A percentile compares a stretch with the other conserved stretches of the same genome.
These are phyloP conservation scores for Bucorvus abyssinicus DNA, from an alignment of 2,797 vertebrate species.

Conservation along the genomic window DNA sequence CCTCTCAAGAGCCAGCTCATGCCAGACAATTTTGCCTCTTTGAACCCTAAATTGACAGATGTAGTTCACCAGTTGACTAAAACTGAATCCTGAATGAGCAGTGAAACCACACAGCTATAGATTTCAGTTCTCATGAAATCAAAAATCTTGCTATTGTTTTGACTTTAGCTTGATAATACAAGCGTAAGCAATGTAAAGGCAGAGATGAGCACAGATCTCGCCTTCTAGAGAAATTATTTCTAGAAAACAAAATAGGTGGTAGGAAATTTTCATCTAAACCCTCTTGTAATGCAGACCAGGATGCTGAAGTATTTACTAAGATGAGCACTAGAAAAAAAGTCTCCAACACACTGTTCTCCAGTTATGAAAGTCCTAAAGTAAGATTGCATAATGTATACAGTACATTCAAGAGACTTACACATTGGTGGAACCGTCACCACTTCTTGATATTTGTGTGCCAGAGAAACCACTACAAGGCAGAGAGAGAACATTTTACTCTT, in stretches of 20 bases:
- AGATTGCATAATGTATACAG: background rate
- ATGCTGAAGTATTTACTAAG: background rate
- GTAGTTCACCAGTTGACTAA: background rate
- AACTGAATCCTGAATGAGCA: background rate
- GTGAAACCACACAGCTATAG: background rate
- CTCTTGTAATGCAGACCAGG: background rate
- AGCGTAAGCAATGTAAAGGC: background rate
- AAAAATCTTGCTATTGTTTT: background rate
- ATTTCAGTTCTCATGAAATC: background rate
- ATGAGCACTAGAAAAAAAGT: background rate
- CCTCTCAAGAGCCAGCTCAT: background rate
- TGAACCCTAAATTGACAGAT: background rate
- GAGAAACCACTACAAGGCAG: rapidly evolving
- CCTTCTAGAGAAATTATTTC: background rate
- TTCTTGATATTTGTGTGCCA: background rate
- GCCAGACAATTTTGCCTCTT: background rate
- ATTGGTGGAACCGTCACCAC: background rate
- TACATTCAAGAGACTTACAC: background rate
- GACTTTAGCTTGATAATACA: background rate
- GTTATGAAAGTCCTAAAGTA: background rate
- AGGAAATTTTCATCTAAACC: background rate
- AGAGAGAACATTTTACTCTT: background rate
- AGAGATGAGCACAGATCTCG: background rate
- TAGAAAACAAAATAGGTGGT: background rate
- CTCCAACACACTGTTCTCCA: background rate